Conservation (phyloP, 2,797 vertebrate species). For the Muraenolepis orangiensis region DNA sequence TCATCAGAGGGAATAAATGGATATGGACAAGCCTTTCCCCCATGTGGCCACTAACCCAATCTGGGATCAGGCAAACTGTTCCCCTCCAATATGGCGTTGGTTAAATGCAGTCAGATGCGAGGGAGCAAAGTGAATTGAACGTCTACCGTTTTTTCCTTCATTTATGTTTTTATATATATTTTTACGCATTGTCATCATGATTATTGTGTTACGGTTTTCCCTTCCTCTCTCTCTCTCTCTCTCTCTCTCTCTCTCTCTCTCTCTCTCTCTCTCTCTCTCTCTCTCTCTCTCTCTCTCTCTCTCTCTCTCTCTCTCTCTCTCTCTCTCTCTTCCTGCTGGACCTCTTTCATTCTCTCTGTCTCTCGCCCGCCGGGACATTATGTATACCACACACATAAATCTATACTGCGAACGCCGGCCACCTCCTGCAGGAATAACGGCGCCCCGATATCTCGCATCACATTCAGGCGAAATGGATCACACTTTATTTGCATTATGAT, state of each 20-base stretch:
- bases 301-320: slow-evolving; percentile 26
- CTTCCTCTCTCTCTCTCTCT: not conserved
- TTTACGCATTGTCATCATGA: slow-evolving; percentile 39
- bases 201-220: slow-evolving; percentile 62
- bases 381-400: slow-evolving; percentile 39
- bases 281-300: not conserved
- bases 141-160: slow-evolving; percentile 44
- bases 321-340: too few relatives aligned
- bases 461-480: not conserved
- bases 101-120: slow-evolving; percentile 46
- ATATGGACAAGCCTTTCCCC: slow-evolving; percentile 45
- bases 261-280: slow-evolving; percentile 31
- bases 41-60: slow-evolving; percentile 46
- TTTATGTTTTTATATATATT: not conserved
- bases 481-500: not conserved
- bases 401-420: slow-evolving; percentile 42
- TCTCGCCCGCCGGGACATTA: slow-evolving; percentile 45
- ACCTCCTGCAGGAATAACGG: slow-evolving; percentile 21
- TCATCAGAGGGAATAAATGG: slow-evolving; percentile 59
- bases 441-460: slow-evolving; percentile 28
- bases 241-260: slow-evolving; percentile 36
- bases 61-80: slow-evolving; percentile 59
- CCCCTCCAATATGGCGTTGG: slow-evolving; percentile 31
- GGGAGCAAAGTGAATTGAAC: slow-evolving; percentile 65
- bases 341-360: too few relatives aligned